These are phyloP conservation scores for Chionis minor DNA, from an alignment of 2,113 vertebrate genomes.

Conservation along the genomic window DNA sequence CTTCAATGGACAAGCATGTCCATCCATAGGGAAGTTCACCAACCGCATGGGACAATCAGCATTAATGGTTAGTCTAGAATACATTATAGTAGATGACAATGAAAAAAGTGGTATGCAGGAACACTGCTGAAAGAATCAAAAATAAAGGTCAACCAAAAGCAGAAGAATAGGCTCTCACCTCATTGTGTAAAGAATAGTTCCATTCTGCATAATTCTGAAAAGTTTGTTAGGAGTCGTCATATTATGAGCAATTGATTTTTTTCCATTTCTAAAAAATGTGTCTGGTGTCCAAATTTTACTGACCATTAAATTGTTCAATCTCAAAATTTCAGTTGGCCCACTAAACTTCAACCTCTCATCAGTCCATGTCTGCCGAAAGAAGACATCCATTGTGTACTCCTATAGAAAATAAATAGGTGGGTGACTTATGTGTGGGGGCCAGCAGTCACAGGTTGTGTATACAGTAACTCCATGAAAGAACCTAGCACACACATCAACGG, in stretches of 20 bases:
- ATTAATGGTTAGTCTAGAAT: conserved; percentile 90
- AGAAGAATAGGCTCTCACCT: conserved; percentile 76
- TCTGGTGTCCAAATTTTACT: conserved; percentile 99
- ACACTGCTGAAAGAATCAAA: background rate
- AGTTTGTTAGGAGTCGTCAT: conserved; percentile 98
- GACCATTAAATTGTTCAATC: conserved; percentile 97
- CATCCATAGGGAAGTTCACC: conserved; percentile 98
- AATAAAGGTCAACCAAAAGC: background rate
- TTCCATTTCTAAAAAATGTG: conserved; percentile 98
- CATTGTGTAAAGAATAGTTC: conserved; percentile 98
- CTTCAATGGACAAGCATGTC: conserved; percentile 94
- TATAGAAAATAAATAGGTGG: conserved; percentile 48
- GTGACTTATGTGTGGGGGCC: background rate
- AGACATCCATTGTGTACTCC: conserved; percentile 99
- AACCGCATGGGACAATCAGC: conserved; percentile 96
- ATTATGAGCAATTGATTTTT: conserved; percentile 96
- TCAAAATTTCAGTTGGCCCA: conserved; percentile 90
- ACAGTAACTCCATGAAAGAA: background rate
- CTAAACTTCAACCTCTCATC: conserved; percentile 90
- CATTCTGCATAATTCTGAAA: conserved; percentile 98
- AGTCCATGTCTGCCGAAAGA: conserved; percentile 97
- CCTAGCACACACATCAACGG: background rate
- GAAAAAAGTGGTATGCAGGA: background rate
- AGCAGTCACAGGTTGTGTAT: background rate
- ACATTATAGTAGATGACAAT: conserved; percentile 9